Percentiles rank a stretch among this genome's conserved stretches.
These are phyloP conservation scores for Lagopus leucura DNA, from an alignment of 2,113 vertebrate species.

Conservation along the genomic window DNA sequence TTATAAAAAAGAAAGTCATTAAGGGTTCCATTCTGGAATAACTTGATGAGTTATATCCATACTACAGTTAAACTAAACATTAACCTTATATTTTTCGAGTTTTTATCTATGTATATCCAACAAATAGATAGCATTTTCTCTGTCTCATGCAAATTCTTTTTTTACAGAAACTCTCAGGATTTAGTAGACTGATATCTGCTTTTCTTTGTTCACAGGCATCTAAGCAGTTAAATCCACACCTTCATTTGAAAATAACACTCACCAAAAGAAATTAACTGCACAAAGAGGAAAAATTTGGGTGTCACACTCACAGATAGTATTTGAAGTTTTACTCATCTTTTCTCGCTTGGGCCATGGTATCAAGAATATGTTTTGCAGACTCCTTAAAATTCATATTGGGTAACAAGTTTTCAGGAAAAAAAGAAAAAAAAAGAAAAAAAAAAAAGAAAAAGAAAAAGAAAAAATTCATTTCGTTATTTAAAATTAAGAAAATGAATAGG, in stretches of 20 bases:
- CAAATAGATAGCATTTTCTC: background rate
- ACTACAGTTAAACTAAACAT: background rate
- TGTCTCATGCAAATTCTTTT: background rate
- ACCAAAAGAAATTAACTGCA: background rate
- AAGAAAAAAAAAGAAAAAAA: background rate
- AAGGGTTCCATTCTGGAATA: background rate
- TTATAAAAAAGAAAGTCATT: background rate
- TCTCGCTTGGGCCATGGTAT: background rate
- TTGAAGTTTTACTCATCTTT: background rate
- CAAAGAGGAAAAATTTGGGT: background rate
- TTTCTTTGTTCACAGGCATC: background rate
- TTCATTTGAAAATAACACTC: background rate
- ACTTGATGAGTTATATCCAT: background rate
- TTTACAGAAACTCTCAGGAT: background rate
- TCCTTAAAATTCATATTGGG: background rate
- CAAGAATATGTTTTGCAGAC: background rate
- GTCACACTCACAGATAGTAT: rapidly evolving
- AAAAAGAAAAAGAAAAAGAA: too few species aligned
- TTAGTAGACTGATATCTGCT: background rate
- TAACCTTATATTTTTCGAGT: background rate
- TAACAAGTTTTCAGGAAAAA: background rate
- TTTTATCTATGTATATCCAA: background rate
- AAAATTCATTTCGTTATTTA: background rate
- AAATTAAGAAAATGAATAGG: background rate
- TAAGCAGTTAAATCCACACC: background rate